These are phyloP conservation scores for Synanthedon tipuliformis DNA, from an alignment of 2,888 invertebrate species.

Conservation along the genomic window DNA sequence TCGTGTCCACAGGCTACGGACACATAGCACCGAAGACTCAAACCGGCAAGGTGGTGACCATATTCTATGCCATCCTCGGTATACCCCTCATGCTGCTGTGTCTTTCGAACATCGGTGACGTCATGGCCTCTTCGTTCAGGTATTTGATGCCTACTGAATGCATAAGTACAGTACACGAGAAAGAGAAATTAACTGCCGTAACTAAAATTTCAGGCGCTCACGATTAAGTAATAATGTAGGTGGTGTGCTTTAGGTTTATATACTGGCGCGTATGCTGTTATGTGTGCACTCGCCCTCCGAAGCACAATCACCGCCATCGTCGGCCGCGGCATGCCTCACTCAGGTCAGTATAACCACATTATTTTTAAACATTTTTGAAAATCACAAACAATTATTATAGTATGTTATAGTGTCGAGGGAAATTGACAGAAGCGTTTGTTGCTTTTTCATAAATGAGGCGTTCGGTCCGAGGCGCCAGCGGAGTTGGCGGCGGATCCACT, in stretches of 20 bases:
- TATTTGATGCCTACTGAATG: conserved; percentile 13
- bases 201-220: too few species aligned
- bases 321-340: conserved; percentile 7
- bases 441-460: conserved; percentile 21
- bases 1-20: conserved; percentile 82
- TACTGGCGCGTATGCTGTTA: conserved; percentile 95
- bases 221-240: too few species aligned
- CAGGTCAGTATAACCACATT: conserved; percentile 6
- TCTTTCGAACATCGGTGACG: conserved; percentile 92
- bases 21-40: conserved; percentile 95
- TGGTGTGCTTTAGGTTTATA: conserved; percentile 75
- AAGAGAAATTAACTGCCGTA: too few species aligned
- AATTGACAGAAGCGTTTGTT: not conserved
- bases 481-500: conserved; percentile 20
- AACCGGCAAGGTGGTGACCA: conserved; percentile 93
- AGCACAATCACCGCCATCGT: conserved; percentile 40
- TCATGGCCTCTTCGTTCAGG: conserved; percentile 93
- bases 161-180: too few species aligned
- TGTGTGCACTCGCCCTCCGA: conserved; percentile 84
- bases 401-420: too few species aligned
- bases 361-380: too few species aligned
- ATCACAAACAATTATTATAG: too few species aligned
- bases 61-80: conserved; percentile 94
- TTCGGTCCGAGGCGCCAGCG: conserved; percentile 29
- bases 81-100: conserved; percentile 96